phyloP scores from a whole-genome alignment of 2,113 vertebrate species.

The Tursiops truncatus region DNA sequence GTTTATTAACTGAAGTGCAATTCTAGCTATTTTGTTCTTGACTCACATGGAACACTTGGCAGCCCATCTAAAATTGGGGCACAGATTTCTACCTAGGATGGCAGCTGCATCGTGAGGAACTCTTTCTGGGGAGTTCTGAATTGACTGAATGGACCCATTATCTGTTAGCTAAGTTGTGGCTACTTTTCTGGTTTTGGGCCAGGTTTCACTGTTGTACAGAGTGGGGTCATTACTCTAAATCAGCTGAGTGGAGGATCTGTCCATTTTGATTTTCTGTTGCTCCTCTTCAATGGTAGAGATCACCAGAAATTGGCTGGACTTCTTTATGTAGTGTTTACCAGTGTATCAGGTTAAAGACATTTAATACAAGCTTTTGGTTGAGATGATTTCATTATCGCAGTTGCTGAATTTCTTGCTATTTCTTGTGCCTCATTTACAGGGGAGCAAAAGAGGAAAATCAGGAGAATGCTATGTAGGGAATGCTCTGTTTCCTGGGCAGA shows the following conservation, averaged over 20 bases:
- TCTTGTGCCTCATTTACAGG: not conserved
- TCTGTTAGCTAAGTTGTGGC: not conserved
- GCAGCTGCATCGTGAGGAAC: not conserved
- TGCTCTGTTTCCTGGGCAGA: not conserved
- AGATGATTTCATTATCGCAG: not conserved
- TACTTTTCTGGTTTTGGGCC: conserved; percentile 7
- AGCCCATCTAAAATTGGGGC: not conserved
- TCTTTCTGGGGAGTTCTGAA: not conserved
- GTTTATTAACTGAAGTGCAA: not conserved
- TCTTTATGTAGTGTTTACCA: not conserved
- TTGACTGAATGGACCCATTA: not conserved
- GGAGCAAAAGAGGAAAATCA: not conserved
- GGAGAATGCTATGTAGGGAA: not conserved
- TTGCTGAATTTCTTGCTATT: not conserved
- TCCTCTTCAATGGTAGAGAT: not conserved
- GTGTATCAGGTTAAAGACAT: not conserved
- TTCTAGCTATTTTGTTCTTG: not conserved
- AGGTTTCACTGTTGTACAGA: not conserved
- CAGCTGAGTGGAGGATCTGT: conserved; percentile 1
- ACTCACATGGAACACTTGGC: not conserved
- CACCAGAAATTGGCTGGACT: not conserved
- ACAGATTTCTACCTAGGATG: not conserved
- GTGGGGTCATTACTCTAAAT: not conserved
- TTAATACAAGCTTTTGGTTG: not conserved
- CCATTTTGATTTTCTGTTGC: not conserved